Base-by-base conservation (phyloP, 1,140 invertebrate species). In the Mactra quadrangularis region DNA sequence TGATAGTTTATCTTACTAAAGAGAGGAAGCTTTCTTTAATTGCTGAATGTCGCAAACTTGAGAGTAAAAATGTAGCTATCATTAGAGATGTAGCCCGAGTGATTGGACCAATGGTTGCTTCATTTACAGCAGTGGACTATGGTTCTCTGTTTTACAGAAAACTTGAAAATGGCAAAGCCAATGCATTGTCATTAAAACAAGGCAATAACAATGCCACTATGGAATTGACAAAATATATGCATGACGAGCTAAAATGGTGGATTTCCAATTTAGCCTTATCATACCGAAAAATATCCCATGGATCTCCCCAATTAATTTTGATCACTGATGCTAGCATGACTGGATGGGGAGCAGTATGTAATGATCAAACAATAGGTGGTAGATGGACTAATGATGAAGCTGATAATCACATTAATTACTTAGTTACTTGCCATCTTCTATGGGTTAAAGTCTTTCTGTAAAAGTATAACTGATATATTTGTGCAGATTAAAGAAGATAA, bases 401-500 rank as follows among this genome's bases (percentile, higher is more conserved):
- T 17, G 33, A 76, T 27, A 62, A 76, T 15, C 53, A 57, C 29
- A 74, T 57, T 11, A 33, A 74, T 41, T 27, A 31, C 29, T 57
- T 59, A 33, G 71, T 27, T 77, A 3, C 11, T 59, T n/a, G 62
- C 84, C 29, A 53, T 62, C 4, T 82, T 70, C 27, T 45, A 76
- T 59, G 62, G 19, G 17, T 52, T 82, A 41, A 75, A 81, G 41
- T 50, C 50, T 22, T 74, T 74, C 57, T 33, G 22, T 33, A 35
- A 78, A 53, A n/a, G n/a, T 15, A 62, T 6, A 19, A 38, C 7
- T 38, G 9, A 62, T 22, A 33, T n/a, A 7, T 17, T 79, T 71
- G 35, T 79, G 33, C 29, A 57, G 25, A 25, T 87, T 41, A 22
- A 27, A 59, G 57, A 47, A 35, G 86, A 87, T 38, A 83, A 85